phyloP scores from a whole-genome alignment of 2,797 vertebrate genomes.

The Aldrovandia affinis region DNA sequence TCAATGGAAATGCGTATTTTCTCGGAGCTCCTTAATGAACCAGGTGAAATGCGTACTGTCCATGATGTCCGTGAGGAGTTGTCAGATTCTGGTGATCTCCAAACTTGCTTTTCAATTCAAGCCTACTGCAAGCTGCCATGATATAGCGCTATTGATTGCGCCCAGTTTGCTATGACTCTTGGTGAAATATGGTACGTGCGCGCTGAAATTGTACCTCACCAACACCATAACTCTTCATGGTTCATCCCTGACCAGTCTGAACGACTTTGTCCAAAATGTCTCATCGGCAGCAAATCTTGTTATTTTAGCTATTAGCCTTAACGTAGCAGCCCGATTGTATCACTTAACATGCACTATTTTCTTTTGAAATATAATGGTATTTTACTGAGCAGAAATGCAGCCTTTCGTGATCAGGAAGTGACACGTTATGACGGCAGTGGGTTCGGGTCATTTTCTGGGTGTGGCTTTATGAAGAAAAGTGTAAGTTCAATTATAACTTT shows the following conservation, averaged over 20 bases:
- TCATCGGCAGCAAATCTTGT: not conserved
- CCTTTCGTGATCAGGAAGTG: not conserved
- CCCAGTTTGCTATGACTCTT: not conserved
- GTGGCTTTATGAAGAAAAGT: not conserved
- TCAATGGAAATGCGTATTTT: not conserved
- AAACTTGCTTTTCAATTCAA: not conserved
- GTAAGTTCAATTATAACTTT: not conserved
- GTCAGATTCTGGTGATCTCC: not conserved
- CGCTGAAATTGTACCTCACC: not conserved
- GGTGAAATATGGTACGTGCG: too few relatives aligned
- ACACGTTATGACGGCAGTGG: not conserved
- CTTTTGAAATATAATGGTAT: not conserved
- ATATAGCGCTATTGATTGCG: not conserved
- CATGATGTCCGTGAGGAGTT: not conserved
- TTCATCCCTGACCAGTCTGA: not conserved
- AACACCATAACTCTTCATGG: not conserved
- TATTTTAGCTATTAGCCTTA: not conserved
- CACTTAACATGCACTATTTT: not conserved
- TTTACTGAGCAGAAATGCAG: not conserved
- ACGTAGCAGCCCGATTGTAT: not conserved
- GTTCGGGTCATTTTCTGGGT: too few relatives aligned
- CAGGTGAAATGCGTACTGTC: not conserved
- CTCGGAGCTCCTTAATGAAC: not conserved
- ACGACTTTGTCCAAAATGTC: not conserved
- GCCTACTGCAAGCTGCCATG: not conserved